phyloP scores from a whole-genome alignment of 2,113 vertebrate species.

The Helogale parvula region DNA sequence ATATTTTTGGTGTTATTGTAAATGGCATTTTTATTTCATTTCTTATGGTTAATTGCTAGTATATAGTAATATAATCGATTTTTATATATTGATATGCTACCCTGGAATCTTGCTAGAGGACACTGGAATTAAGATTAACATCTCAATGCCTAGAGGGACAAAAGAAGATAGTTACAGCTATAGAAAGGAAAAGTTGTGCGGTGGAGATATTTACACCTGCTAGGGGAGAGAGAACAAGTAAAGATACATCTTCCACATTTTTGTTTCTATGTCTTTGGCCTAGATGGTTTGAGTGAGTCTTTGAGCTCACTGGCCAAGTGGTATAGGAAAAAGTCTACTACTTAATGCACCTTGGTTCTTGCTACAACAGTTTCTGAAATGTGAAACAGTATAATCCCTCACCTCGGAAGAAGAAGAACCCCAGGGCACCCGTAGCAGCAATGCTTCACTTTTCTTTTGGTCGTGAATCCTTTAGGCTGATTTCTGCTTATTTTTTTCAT shows the following conservation, averaged over 20 bases:
- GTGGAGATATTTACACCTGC: neutral
- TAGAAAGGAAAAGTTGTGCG: neutral
- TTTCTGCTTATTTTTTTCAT: neutral
- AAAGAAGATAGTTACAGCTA: constrained; percentile 26
- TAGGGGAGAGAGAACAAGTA: neutral
- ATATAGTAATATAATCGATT: constrained; percentile 13
- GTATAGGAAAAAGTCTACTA: neutral
- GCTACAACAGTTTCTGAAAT: constrained; percentile 10
- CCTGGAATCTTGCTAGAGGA: constrained; percentile 11
- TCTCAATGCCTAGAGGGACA: neutral
- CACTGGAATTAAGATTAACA: constrained; percentile 36
- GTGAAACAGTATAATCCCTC: neutral
- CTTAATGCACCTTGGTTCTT: neutral
- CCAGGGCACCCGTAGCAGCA: neutral
- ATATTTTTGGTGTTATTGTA: neutral
- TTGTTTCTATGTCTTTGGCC: neutral
- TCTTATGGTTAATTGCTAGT: constrained; percentile 2
- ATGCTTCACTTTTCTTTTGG: neutral
- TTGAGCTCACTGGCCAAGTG: neutral
- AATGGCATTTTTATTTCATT: constrained; percentile 55
- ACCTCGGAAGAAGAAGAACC: neutral
- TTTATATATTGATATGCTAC: constrained; percentile 28
- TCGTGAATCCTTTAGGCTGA: neutral
- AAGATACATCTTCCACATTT: neutral
- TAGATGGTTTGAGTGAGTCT: neutral